Percentiles rank a stretch among this genome's conserved stretches.
phyloP scores from a whole-genome alignment of 2,888 invertebrate genomes.

The Asteroscopus sphinx region DNA sequence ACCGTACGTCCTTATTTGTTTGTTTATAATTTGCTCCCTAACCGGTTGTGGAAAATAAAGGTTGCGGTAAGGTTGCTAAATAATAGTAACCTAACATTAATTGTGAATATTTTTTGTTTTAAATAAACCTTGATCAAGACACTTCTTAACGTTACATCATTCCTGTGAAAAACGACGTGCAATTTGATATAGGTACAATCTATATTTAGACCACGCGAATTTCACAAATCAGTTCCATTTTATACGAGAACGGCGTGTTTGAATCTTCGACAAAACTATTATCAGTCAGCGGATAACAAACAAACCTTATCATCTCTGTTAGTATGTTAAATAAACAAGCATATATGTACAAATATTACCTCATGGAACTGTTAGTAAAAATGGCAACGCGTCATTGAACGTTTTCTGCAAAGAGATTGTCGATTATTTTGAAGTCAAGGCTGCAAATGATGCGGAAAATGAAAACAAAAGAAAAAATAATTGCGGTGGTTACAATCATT shows the following conservation, averaged over 20 bases:
- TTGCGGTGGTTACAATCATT: conserved; percentile 42
- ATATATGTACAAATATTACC: conserved; percentile 44
- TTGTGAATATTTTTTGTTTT: too few relatives aligned
- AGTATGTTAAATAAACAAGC: conserved; percentile 50
- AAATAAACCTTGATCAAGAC: neutral
- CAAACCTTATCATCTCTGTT: conserved; percentile 48
- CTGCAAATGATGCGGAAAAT: conserved; percentile 76
- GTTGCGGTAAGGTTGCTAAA: too few relatives aligned
- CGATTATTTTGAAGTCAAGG: conserved; percentile 66
- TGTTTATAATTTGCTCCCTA: too few relatives aligned
- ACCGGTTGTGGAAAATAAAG: too few relatives aligned
- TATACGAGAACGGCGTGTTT: conserved; percentile 5
- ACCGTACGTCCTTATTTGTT: too few relatives aligned
- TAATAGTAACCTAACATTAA: too few relatives aligned
- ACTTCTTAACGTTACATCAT: neutral
- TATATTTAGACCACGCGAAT: conserved; percentile 5
- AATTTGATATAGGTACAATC: conserved; percentile 13
- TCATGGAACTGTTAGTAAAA: conserved; percentile 49
- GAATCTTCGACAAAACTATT: conserved; percentile 39
- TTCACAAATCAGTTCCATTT: conserved; percentile 19
- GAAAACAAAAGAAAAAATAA: conserved; percentile 73
- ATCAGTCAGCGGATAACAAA: conserved; percentile 32
- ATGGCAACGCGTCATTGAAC: conserved; percentile 41
- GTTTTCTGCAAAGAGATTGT: conserved; percentile 64
- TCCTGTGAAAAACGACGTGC: neutral